Base-by-base conservation (phyloP, 2,888 invertebrate species). In the Stenotaenia linearis region DNA sequence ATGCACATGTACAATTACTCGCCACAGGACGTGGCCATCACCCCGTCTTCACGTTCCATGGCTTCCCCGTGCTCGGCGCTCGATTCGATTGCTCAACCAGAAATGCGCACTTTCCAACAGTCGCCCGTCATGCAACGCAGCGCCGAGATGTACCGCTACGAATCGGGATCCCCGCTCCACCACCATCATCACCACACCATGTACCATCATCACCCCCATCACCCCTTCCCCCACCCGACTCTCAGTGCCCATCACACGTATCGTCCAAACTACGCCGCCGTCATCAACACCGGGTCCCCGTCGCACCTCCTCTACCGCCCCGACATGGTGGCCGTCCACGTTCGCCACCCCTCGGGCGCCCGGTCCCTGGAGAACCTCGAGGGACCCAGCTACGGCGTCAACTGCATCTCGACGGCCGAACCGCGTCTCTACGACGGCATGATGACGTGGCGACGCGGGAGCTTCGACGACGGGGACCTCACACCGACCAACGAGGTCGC, bases 391-490 rank as follows among this genome's bases (percentile, higher is more conserved):
- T 35, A 28, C 35, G 35, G n/a, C 32, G 21, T 35, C 3, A 69
- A 69, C 15, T 32, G 30, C 74, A 1, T 23, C 12, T 12, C 75
- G 25, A 15, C 75, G 23, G 40, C 45, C n/a, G 79, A 79, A 18
- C 75, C 45, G n/a, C 74, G 79, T 2, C 23, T 40, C 25, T 79
- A 79, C 37, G 79, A 79, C 74, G 79, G 79, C 12, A 79, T 79
- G 79, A 56, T 75, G 83, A 82, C 56, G 82, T 92, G 92, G 92
- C 89, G 92, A 84, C 87, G 89, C 80, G 89, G 93, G 83, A 92
- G 93, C 81, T 94, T 93, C 85, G 95, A 95, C 86, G 95, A 95
- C 85, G 95, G 95, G 21, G 95, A 96, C 86, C 92, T 95, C 82
- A 95, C 95, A 37, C 93, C 93, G 15, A 95, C 95, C 75, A 95